Conservation (phyloP, 2,797 vertebrate genomes). For the Vipera latastei region DNA sequence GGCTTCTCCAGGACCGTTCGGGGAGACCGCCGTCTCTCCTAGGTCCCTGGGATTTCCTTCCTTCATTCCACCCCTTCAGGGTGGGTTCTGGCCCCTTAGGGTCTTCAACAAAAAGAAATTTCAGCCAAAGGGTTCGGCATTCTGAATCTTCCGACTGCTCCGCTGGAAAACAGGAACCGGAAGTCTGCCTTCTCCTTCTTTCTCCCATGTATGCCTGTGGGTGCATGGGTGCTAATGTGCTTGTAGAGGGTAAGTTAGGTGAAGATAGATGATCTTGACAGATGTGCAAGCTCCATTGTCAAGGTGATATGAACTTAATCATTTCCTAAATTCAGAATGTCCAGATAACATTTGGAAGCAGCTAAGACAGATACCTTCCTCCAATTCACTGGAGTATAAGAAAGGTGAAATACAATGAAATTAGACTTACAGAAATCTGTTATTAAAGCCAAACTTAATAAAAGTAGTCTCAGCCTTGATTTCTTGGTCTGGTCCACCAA, state of each 20-base stretch:
- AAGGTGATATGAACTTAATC: not conserved
- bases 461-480: not conserved
- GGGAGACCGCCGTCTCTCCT: too few relatives aligned
- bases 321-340: not conserved
- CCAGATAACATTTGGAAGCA: not conserved
- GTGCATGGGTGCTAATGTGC: not conserved
- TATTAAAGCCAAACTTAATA: not conserved
- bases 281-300: not conserved
- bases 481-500: not conserved
- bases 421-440: not conserved
- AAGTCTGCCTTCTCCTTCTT: not conserved
- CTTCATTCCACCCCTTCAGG: too few relatives aligned
- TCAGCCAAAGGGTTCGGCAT: too few relatives aligned
- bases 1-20: too few relatives aligned
- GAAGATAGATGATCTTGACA: not conserved
- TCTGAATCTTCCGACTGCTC: too few relatives aligned
- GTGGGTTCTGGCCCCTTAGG: too few relatives aligned
- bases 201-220: not conserved
- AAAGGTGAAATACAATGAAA: not conserved
- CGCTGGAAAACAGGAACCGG: too few relatives aligned
- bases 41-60: too few relatives aligned
- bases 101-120: too few relatives aligned
- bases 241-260: not conserved
- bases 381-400: not conserved
- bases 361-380: not conserved